Base-by-base conservation (phyloP, 2,113 vertebrate species). In the Petrocephalus zakoni region DNA sequence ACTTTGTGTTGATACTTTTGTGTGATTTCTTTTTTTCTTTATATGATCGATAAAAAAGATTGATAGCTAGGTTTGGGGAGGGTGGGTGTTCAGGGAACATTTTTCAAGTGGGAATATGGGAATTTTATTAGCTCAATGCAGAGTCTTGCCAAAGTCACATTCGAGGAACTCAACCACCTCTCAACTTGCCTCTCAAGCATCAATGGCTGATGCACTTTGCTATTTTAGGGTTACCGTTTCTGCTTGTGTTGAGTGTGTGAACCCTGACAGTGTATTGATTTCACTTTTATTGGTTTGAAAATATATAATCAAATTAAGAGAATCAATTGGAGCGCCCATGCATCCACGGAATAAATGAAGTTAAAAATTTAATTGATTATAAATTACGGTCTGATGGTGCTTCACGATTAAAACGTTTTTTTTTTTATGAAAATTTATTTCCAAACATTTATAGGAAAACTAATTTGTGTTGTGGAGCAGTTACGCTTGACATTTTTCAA, bases 231-330 rank as follows among this genome's bases (percentile, higher is more conserved):
- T 84, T 51, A 49, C 5, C 0, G 7, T 47, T 46, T 83, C 21
- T 83, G 37, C 37, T 49, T 49, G 22, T 83, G 49, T 13, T 83
- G 2, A 83, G 81, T 47, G 21, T 21, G 46, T 3, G 1, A n/a
- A 92, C 91, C 90, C 91, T 90, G 92, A 92, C 89, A 89, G 88
- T 90, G 93, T 93, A 92, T 96, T 81, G 95, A 95, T 95, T 95
- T 92, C 93, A 92, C 95, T 96, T 95, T 95, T 95, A 96, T 96
- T 95, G 95, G 94, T 93, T 93, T 93, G 95, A 96, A 93, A 94
- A 96, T 94, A 89, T 96, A 96, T 95, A 96, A 96, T 96, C 95
- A 96, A 95, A 95, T 94, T 37, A 34, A 15, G 92, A 95, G 95
- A 96, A 96, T 96, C 95, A 93, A 96, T 96, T 93, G 94, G 95